Evolutionary conservation across 30 jellyfish, hydroid and myxozoan genomes (phyloP).

Genomic region (Aurelia aurita): DNA sequence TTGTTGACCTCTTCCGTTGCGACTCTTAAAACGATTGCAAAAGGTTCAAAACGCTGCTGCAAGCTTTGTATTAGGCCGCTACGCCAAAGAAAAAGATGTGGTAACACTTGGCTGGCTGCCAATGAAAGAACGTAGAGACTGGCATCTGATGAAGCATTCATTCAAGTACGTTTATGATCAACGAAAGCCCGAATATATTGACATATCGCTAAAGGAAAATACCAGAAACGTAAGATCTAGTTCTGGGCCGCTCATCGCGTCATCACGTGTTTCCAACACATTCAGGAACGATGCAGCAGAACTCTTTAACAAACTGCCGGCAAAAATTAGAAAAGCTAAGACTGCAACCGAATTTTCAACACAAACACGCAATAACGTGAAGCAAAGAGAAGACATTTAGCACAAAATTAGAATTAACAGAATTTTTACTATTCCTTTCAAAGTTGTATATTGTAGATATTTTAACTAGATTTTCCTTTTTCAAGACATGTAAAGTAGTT

Average conservation of each 20-base stretch:
- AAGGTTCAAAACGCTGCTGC: slow-evolving; percentile 70
- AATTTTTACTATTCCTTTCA: background rate
- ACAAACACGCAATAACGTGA: slow-evolving; percentile 22
- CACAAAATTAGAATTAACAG: background rate
- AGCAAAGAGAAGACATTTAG: slow-evolving; percentile 15
- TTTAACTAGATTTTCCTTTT: background rate
- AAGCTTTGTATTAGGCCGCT: slow-evolving; percentile 65
- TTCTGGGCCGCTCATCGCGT: slow-evolving; percentile 21
- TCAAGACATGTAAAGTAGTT: background rate
- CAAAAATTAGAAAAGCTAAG: slow-evolving; percentile 34
- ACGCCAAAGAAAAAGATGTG: slow-evolving; percentile 49
- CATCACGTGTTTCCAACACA: slow-evolving; percentile 12
- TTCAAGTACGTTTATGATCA: slow-evolving; percentile 22
- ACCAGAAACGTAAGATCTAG: slow-evolving; percentile 43
- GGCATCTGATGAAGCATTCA: slow-evolving; percentile 52
- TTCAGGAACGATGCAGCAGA: slow-evolving; percentile 49
- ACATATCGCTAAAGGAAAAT: slow-evolving; percentile 19
- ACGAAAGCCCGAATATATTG: slow-evolving; percentile 22
- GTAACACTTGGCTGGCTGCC: slow-evolving; percentile 59
- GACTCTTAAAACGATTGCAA: slow-evolving; percentile 71
- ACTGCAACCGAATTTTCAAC: slow-evolving; percentile 47
- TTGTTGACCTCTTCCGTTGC: slow-evolving; percentile 73
- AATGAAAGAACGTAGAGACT: slow-evolving; percentile 62
- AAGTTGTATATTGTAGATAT: background rate
- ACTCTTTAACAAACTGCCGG: slow-evolving; percentile 59